Conservation (phyloP, 2,888 invertebrate genomes). For the Drosophila mimica region DNA sequence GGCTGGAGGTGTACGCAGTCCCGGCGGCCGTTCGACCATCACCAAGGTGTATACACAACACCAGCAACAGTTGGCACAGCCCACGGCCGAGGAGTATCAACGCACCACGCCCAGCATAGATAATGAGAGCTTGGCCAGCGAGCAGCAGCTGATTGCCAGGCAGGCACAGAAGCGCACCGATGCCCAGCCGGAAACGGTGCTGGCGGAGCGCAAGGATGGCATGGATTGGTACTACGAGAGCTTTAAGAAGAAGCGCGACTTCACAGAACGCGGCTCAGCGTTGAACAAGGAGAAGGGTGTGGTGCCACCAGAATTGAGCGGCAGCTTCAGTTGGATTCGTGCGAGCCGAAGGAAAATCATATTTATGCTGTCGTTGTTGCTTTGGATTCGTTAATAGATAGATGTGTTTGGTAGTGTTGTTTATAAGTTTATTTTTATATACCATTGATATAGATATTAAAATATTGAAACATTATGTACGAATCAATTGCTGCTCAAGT, state of each 20-base stretch:
- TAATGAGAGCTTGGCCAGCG: slow-evolving; percentile 58
- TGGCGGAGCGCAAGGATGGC: slow-evolving; percentile 85
- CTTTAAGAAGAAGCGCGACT: slow-evolving; percentile 86
- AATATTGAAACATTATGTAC: slow-evolving; percentile 31
- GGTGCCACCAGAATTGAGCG: slow-evolving; percentile 23
- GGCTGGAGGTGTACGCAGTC: slow-evolving; percentile 63
- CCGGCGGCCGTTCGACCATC: slow-evolving; percentile 87
- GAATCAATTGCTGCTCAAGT: not conserved
- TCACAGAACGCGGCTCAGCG: slow-evolving; percentile 43
- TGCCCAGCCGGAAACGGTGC: slow-evolving; percentile 50
- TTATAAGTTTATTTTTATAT: slow-evolving; percentile 59
- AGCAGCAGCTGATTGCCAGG: slow-evolving; percentile 56
- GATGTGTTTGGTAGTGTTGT: slow-evolving; percentile 44
- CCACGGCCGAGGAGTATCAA: slow-evolving; percentile 84
- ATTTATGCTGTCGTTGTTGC: slow-evolving; percentile 34
- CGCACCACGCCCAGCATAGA: slow-evolving; percentile 79
- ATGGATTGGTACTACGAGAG: slow-evolving; percentile 95
- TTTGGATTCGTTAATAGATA: slow-evolving; percentile 41
- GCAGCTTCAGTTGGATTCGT: slow-evolving; percentile 18
- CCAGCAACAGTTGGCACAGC: slow-evolving; percentile 75
- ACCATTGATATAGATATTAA: slow-evolving; percentile 34
- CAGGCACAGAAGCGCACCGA: slow-evolving; percentile 75
- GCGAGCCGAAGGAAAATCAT: slow-evolving; percentile 30
- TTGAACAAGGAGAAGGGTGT: slow-evolving; percentile 45
- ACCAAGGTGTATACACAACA: slow-evolving; percentile 86